Conservation (phyloP, 2,113 vertebrate species). For the Cervus canadensis region DNA sequence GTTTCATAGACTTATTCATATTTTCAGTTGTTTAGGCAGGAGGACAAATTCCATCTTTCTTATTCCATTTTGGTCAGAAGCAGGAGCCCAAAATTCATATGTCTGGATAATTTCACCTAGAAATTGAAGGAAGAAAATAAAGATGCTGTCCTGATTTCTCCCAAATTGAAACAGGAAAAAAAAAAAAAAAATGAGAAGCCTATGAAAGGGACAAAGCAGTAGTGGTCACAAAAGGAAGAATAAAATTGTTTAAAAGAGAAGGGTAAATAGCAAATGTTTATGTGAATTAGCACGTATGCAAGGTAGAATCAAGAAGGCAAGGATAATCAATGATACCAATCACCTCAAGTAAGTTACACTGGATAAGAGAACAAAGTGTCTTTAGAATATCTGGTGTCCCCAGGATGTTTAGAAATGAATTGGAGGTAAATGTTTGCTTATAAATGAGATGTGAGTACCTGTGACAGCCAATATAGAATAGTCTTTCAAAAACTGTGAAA, state of each 20-base stretch:
- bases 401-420: background rate
- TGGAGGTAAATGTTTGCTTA: background rate
- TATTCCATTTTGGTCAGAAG: background rate
- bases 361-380: background rate
- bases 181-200: background rate
- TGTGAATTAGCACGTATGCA: background rate
- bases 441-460: background rate
- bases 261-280: background rate
- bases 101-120: background rate
- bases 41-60: background rate
- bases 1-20: background rate
- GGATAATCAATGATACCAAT: background rate
- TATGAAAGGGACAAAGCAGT: background rate
- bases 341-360: background rate
- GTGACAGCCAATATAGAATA: background rate
- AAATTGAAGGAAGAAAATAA: background rate
- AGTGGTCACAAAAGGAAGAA: background rate
- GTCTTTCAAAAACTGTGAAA: background rate
- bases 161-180: background rate
- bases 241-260: background rate
- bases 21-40: background rate
- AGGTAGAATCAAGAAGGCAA: background rate
- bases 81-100: background rate
- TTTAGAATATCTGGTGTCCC: background rate
- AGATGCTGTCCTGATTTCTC: background rate